These are phyloP conservation scores for Psittacula cyanocephala DNA, from an alignment of 2,113 vertebrate genomes.

Conservation along the genomic window DNA sequence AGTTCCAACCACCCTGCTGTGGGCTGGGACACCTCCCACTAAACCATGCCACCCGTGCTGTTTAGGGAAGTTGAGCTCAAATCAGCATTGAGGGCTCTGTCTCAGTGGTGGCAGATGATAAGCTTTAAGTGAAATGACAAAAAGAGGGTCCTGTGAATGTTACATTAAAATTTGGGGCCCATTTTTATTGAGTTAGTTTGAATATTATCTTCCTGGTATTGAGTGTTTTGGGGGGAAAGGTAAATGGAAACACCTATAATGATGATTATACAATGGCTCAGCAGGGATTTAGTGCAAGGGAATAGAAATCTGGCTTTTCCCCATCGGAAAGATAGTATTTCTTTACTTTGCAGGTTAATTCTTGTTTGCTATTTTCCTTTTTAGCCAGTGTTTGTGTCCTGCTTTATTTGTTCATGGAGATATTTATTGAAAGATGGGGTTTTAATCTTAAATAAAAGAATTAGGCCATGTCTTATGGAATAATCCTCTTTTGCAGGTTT, in stretches of 20 bases:
- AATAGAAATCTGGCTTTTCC: not conserved
- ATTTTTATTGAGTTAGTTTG: not conserved
- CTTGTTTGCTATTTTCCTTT: not conserved
- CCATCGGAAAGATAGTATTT: not conserved
- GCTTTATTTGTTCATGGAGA: not conserved
- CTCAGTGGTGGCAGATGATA: not conserved
- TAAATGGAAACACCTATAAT: not conserved
- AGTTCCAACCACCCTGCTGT: too few relatives aligned
- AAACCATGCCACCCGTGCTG: too few relatives aligned
- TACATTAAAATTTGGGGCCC: accelerated
- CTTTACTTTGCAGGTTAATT: not conserved
- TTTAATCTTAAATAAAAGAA: not conserved
- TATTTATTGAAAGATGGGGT: not conserved
- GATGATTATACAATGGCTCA: accelerated
- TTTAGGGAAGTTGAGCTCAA: not conserved
- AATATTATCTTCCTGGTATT: not conserved
- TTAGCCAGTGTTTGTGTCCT: not conserved
- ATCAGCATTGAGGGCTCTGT: not conserved
- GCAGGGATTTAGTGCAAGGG: not conserved
- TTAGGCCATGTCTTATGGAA: accelerated
- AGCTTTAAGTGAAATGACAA: not conserved
- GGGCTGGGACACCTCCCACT: too few relatives aligned
- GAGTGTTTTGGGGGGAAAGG: not conserved
- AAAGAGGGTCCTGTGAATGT: not conserved
- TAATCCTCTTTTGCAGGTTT: not conserved